Evolutionary conservation across 2,797 vertebrate genomes (phyloP), one percentile per base, ranked within the genome.

Genomic region (Parauchenoglanis punctatus): DNA sequence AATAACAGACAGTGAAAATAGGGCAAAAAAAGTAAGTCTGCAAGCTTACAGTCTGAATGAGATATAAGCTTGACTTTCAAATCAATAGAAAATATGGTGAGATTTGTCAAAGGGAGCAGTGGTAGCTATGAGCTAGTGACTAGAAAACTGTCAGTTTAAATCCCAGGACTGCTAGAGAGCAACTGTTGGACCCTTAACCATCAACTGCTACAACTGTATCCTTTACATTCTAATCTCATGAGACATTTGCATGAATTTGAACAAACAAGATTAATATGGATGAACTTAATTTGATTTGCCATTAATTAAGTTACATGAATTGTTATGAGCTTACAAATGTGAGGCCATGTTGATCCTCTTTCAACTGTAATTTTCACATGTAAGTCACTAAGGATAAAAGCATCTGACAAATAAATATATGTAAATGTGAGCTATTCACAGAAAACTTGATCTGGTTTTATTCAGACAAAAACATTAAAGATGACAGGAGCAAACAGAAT

Each of bases 41-140:
- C 28, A 63, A 58, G 80, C 20, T 61, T 83, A 54, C 23, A 61
- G 8, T 73, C 12, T 54, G 23, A 72, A 83, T 65, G n/a, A 73
- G 15, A 28, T 40, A 23, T 40, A 35, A 83, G 49, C 10, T 61
- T 31, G 4, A 61, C 35, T 61, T 81, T 35, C 6, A 81, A 61
- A 44, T 81, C 56, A 44, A 61, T 61, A 81, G 10, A 81, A 40
- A 81, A 81, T 61, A 61, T 44, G 2, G 35, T 72, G 28, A 49
- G 67, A 61, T 70, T 75, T 87, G 46, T 81, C 3, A 44, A 81
- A 81, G 40, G 13, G 5, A 61, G 35, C 35, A 63, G 78, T 61
- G 77, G 20, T 44, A 81, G 12, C 35, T 80, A 10, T 80, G 76
- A 81, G 35, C 23, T 81, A 46, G 23, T 81, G 20, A 63, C 12